Conservation (phyloP, 1,140 invertebrate species). For the Philotrypesis tridentata region DNA sequence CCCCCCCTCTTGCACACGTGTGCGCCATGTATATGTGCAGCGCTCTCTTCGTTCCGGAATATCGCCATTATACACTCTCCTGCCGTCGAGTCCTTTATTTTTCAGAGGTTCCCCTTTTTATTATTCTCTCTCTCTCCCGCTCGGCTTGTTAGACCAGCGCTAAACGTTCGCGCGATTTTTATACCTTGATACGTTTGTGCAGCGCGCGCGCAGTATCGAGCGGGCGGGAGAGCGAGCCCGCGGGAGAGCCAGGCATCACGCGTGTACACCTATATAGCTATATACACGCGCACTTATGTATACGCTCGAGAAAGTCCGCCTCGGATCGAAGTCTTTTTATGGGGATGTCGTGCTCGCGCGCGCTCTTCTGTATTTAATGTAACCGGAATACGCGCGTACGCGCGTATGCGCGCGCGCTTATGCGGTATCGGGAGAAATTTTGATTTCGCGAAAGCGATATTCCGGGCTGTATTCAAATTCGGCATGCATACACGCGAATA, state of each 20-base stretch:
- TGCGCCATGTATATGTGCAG: neutral
- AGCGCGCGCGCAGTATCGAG: too few relatives aligned
- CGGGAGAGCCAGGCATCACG: too few relatives aligned
- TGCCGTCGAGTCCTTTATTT: neutral
- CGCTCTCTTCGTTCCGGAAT: too few relatives aligned
- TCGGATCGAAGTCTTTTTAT: constrained; percentile 2
- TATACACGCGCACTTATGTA: neutral
- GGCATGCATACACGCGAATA: too few relatives aligned
- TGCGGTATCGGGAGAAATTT: constrained; percentile 24
- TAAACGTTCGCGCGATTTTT: constrained; percentile 19
- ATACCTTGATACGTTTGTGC: constrained; percentile 6
- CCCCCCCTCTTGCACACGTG: neutral
- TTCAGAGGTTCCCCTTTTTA: neutral
- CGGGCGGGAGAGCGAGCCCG: neutral
- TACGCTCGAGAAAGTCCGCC: neutral
- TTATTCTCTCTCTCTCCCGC: neutral
- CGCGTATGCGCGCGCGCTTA: too few relatives aligned
- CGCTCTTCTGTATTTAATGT: neutral
- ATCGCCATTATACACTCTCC: neutral
- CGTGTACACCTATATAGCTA: too few relatives aligned
- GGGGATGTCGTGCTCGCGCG: neutral
- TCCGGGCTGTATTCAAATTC: too few relatives aligned
- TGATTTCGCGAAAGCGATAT: neutral
- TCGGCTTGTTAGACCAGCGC: neutral
- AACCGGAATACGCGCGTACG: neutral